These are phyloP conservation scores for Lophius americanus DNA, from an alignment of 2,797 vertebrate genomes.

Conservation along the genomic window DNA sequence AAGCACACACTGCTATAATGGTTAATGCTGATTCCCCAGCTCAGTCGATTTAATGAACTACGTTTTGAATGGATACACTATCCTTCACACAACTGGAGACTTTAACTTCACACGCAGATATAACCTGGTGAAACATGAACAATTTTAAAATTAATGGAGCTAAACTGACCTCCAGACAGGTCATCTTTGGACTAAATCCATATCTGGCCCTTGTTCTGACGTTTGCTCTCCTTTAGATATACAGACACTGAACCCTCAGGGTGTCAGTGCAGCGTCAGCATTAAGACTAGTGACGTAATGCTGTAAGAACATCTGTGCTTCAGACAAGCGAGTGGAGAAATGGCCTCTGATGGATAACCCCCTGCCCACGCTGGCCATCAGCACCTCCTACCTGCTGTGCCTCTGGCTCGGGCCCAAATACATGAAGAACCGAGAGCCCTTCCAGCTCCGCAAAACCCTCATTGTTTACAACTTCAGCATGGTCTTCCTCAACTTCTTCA, in stretches of 20 bases:
- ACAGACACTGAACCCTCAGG: conserved; percentile 10
- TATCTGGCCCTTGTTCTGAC: not conserved
- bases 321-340: conserved; percentile 97
- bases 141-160: not conserved
- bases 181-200: conserved; percentile 12
- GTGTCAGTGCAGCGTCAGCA: not conserved
- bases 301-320: conserved; percentile 43
- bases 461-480: conserved; percentile 98
- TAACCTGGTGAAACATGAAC: too few relatives aligned
- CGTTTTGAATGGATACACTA: not conserved
- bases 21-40: not conserved
- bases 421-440: conserved; percentile 95
- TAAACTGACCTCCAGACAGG: conserved; percentile 12
- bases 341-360: conserved; percentile 98
- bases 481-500: conserved; percentile 98
- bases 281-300: conserved; percentile 31
- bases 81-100: too few relatives aligned
- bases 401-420: conserved; percentile 98
- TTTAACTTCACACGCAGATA: not conserved
- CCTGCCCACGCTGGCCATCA: conserved; percentile 93
- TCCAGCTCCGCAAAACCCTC: conserved; percentile 93
- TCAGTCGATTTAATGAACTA: not conserved
- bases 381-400: conserved; percentile 93
- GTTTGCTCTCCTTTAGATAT: conserved; percentile 13
- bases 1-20: too few relatives aligned